phyloP scores from a whole-genome alignment of 2,888 invertebrate species.

The Marronus borbonicus region DNA sequence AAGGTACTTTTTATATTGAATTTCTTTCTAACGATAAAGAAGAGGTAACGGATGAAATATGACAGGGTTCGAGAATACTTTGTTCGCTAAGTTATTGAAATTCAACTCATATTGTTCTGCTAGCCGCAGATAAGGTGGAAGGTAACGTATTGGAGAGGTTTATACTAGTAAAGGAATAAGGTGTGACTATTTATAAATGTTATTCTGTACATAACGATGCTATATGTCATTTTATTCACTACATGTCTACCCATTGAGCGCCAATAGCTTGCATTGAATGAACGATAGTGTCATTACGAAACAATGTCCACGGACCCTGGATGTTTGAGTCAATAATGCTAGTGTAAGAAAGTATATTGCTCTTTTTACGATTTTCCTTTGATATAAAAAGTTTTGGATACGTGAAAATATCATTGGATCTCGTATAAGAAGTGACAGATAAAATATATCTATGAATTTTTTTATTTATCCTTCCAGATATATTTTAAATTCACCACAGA shows the following conservation, averaged over 20 bases:
- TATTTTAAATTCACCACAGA: too few species aligned
- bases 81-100: constrained; percentile 46
- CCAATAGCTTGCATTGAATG: constrained; percentile 8
- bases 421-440: too few species aligned
- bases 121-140: constrained; percentile 34
- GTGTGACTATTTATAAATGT: constrained; percentile 39
- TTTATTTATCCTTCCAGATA: too few species aligned
- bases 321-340: not conserved
- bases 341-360: not conserved
- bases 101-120: constrained; percentile 40
- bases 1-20: too few species aligned
- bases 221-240: constrained; percentile 21
- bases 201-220: constrained; percentile 28
- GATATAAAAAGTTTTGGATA: too few species aligned
- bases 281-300: constrained; percentile 22
- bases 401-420: too few species aligned
- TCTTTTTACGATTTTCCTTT: too few species aligned
- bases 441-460: too few species aligned
- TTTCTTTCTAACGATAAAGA: not conserved
- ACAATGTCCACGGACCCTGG: not conserved
- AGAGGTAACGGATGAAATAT: not conserved
- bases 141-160: not conserved
- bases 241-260: constrained; percentile 20
- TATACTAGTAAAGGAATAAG: constrained; percentile 15
- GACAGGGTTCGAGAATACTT: not conserved